Conservation (phyloP, 1,140 invertebrate genomes). For the Sycophaga agraensis region DNA sequence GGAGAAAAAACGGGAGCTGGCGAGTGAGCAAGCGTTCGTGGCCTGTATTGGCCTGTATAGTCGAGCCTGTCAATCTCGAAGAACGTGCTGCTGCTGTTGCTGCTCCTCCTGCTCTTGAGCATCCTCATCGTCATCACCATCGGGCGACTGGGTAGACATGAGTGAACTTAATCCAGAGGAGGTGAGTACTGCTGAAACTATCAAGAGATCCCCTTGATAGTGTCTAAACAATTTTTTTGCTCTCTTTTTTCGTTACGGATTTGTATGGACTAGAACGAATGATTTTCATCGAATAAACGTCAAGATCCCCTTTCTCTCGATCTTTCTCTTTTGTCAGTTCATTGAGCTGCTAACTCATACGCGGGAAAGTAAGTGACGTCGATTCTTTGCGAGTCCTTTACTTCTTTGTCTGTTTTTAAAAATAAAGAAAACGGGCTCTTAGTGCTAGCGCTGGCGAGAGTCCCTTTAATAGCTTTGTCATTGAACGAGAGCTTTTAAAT, state of each 20-base stretch:
- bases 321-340: neutral
- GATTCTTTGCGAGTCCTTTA: constrained; percentile 16
- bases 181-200: constrained; percentile 55
- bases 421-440: neutral
- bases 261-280: too few species aligned
- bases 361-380: neutral
- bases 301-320: neutral
- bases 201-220: neutral
- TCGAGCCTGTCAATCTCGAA: constrained; percentile 12
- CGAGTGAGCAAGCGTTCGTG: neutral
- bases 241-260: neutral
- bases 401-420: constrained; percentile 15
- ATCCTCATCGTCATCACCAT: neutral
- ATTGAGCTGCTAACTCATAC: neutral
- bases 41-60: too few species aligned
- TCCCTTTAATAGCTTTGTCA: constrained; percentile 1
- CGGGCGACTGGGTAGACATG: constrained; percentile 52
- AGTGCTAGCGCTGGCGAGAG: neutral
- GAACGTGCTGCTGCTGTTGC: neutral
- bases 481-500: too few species aligned
- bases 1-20: neutral
- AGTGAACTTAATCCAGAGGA: constrained; percentile 76
- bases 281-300: too few species aligned
- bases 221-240: neutral
- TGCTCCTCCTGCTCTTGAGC: neutral